Evolutionary conservation across 2,888 invertebrate species (phyloP).

Genomic region (Acleris literana): DNA sequence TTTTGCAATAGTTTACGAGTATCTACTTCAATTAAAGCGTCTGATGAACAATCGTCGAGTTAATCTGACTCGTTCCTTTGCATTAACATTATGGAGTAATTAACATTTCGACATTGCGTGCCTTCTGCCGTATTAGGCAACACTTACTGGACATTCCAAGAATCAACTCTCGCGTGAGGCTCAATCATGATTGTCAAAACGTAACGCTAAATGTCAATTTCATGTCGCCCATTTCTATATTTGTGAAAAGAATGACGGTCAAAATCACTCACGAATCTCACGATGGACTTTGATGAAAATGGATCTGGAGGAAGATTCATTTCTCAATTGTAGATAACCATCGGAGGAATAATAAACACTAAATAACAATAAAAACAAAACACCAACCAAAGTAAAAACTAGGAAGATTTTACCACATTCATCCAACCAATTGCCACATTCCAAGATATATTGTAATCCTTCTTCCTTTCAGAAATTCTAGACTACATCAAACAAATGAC

Average conservation of each 20-base stretch:
- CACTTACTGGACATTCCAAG: conserved; percentile 15
- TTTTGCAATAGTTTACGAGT: conserved; percentile 13
- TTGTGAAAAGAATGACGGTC: conserved; percentile 7
- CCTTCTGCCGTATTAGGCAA: conserved; percentile 12
- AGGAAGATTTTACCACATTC: too few species aligned
- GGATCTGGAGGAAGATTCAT: not conserved
- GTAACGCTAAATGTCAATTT: conserved; percentile 23
- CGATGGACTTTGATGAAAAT: not conserved
- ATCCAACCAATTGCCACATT: too few species aligned
- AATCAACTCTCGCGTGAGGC: conserved; percentile 23
- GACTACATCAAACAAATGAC: conserved; percentile 1
- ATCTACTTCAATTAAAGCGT: conserved; percentile 23
- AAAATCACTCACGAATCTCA: not conserved
- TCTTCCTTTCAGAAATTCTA: not conserved
- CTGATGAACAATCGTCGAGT: conserved; percentile 29
- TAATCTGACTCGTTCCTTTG: conserved; percentile 27
- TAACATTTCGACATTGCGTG: conserved; percentile 33
- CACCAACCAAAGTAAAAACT: too few species aligned
- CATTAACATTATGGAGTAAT: conserved; percentile 9
- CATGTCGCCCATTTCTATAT: conserved; percentile 4
- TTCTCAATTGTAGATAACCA: not conserved
- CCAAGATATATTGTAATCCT: too few species aligned
- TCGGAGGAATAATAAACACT: too few species aligned
- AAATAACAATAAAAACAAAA: too few species aligned
- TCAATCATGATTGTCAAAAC: conserved; percentile 31